Evolutionary conservation across 2,888 invertebrate genomes (phyloP).

Genomic region (Lamellibrachia columna): DNA sequence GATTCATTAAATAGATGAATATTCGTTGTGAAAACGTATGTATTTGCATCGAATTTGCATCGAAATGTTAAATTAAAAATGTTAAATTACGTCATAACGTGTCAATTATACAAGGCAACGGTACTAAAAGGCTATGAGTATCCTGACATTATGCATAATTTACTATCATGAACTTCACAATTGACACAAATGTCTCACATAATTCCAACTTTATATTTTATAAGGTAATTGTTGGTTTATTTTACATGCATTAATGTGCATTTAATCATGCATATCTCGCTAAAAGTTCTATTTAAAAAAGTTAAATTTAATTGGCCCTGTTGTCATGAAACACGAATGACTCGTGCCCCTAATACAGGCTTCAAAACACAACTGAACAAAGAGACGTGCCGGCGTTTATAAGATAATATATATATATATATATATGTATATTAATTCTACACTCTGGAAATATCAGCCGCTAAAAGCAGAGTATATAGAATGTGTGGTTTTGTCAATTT

Average conservation of each 20-base stretch:
- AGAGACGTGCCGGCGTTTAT: too few relatives aligned
- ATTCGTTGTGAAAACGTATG: not conserved
- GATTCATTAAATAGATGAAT: not conserved
- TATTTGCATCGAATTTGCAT: not conserved
- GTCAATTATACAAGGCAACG: too few relatives aligned
- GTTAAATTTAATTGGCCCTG: not conserved
- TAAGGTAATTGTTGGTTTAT: not conserved
- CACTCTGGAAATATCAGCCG: not conserved
- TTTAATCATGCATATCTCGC: not conserved
- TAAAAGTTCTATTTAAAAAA: not conserved
- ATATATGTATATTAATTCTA: not conserved
- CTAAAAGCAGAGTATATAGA: not conserved
- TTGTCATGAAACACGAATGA: not conserved
- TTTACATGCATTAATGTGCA: not conserved
- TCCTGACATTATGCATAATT: not conserved
- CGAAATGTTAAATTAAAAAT: not conserved
- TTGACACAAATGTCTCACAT: not conserved
- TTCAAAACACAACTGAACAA: too few relatives aligned
- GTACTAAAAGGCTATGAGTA: too few relatives aligned
- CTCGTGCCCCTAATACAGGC: not conserved
- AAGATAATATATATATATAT: too few relatives aligned
- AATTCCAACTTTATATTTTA: not conserved
- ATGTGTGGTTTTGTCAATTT: not conserved
- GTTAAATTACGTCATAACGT: too few relatives aligned
- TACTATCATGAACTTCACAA: not conserved